A percentile compares a stretch with the other conserved stretches of the same genome.
Evolutionary conservation across 2,113 vertebrate species (phyloP).

Genomic region (Dipodomys stephensi): DNA sequence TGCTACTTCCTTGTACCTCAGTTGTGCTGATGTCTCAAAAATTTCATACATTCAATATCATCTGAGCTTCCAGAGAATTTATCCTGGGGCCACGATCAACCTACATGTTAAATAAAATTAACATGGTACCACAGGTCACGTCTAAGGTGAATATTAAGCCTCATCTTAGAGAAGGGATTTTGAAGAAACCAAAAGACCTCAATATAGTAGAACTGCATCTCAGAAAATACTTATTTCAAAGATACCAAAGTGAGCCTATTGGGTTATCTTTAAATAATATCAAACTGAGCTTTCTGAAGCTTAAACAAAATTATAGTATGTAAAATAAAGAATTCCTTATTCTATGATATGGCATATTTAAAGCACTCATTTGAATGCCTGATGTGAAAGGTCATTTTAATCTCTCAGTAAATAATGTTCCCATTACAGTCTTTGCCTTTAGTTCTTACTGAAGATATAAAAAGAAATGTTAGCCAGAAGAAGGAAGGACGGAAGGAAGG

Average conservation of each 20-base stretch:
- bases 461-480: neutral
- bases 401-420: conserved; percentile 35
- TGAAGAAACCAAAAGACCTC: neutral
- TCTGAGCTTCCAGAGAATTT: neutral
- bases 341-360: neutral
- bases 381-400: neutral
- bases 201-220: neutral
- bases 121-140: neutral
- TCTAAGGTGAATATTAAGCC: neutral
- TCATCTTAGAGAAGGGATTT: neutral
- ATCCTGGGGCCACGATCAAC: neutral
- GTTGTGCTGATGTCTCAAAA: neutral
- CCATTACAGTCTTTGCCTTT: neutral
- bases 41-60: neutral
- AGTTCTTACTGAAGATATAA: neutral
- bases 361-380: conserved; percentile 17
- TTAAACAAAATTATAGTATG: conserved; percentile 12
- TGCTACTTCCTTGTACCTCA: neutral
- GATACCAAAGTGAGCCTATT: neutral
- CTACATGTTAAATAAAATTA: neutral
- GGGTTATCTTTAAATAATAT: neutral
- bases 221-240: conserved; percentile 27
- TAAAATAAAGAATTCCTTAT: neutral
- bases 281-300: neutral
- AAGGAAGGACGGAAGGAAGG: no score